Evolutionary conservation across 2,113 vertebrate species (phyloP).

Genomic region (Myanophis thanlyinensis): DNA sequence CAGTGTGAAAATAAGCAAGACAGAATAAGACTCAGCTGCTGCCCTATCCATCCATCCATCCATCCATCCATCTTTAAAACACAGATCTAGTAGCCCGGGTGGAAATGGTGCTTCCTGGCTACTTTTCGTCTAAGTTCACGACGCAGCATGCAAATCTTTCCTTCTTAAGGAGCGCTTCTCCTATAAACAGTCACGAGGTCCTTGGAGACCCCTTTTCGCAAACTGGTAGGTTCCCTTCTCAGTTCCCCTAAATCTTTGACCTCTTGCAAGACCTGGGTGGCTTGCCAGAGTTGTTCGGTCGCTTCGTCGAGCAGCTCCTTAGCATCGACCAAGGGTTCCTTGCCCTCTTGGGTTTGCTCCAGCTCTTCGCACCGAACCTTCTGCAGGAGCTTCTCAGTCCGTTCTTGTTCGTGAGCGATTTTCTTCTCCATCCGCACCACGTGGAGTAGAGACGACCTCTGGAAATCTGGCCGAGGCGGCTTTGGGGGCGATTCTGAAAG

Average conservation of each 20-base stretch:
- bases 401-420: slow-evolving; percentile 79
- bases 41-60: background rate
- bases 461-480: slow-evolving; percentile 14
- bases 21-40: slow-evolving; percentile 41
- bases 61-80: slow-evolving; percentile 24
- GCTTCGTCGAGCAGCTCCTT: slow-evolving; percentile 81
- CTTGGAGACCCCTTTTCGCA: slow-evolving; percentile 70
- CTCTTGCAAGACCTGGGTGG: slow-evolving; percentile 85
- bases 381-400: slow-evolving; percentile 79
- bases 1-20: slow-evolving; percentile 45
- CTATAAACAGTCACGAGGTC: slow-evolving; percentile 81
- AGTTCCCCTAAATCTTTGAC: slow-evolving; percentile 76
- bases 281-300: slow-evolving; percentile 86
- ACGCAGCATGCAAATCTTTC: slow-evolving; percentile 15
- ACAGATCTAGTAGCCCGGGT: slow-evolving; percentile 43
- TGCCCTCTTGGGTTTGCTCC: slow-evolving; percentile 50
- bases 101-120: slow-evolving; percentile 41
- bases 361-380: slow-evolving; percentile 60
- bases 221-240: slow-evolving; percentile 63
- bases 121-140: slow-evolving; percentile 36
- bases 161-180: slow-evolving; percentile 74
- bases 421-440: slow-evolving; percentile 78
- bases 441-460: slow-evolving; percentile 41
- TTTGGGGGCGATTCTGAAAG: slow-evolving; percentile 60
- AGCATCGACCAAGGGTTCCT: slow-evolving; percentile 52